phyloP scores from a whole-genome alignment of 2,888 invertebrate genomes.

The Epirrhoe alternata region DNA sequence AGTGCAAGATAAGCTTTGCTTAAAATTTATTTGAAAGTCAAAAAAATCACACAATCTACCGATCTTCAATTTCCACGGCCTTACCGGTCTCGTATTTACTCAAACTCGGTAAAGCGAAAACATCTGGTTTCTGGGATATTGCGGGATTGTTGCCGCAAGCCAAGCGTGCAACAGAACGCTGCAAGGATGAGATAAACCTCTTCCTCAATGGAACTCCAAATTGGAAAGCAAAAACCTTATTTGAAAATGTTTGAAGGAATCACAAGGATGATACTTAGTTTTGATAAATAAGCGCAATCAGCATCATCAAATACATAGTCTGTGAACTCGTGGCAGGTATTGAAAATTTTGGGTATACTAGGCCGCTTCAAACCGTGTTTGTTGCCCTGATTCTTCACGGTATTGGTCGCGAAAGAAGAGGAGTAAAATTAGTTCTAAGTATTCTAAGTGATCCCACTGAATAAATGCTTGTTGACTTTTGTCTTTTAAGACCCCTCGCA shows the following conservation, averaged over 20 bases:
- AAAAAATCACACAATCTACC: neutral
- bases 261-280: neutral
- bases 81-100: slow-evolving; percentile 46
- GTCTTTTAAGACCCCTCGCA: too few relatives aligned
- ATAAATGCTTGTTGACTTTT: too few relatives aligned
- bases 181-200: slow-evolving; percentile 26
- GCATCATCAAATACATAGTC: too few relatives aligned
- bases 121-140: slow-evolving; percentile 49
- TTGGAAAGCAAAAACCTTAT: neutral
- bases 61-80: neutral
- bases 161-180: slow-evolving; percentile 32
- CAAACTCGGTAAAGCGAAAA: slow-evolving; percentile 47
- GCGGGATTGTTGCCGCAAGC: slow-evolving; percentile 38
- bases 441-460: too few relatives aligned
- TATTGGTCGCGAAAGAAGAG: too few relatives aligned
- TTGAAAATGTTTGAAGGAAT: neutral
- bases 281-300: neutral
- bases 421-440: too few relatives aligned
- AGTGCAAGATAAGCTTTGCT: too few relatives aligned
- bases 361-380: too few relatives aligned
- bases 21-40: too few relatives aligned
- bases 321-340: too few relatives aligned
- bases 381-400: too few relatives aligned
- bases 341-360: too few relatives aligned
- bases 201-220: slow-evolving; percentile 4